Base-by-base conservation (phyloP, 2,113 vertebrate genomes). In the Columbina picui region DNA sequence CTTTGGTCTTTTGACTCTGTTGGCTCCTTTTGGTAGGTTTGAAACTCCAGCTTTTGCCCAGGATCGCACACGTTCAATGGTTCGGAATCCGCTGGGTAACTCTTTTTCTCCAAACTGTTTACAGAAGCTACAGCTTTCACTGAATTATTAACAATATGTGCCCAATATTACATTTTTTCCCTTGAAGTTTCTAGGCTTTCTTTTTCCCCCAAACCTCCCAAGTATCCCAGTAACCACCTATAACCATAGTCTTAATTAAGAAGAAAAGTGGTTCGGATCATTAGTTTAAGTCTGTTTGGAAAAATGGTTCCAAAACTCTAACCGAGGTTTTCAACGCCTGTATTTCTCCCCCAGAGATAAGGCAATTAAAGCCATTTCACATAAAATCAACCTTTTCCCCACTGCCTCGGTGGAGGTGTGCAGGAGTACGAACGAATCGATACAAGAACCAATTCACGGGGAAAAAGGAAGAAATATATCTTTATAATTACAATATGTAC, bases 301-400 rank as follows among this genome's bases (percentile, higher is more conserved):
- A 89, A 95, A 96, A 91, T 70, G 81, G 89, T 77, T 93, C 71
- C 45, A 82, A 95, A 96, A 92, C 92, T 89, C 49, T 94, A 96
- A 96, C 91, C 89, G 90, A 94, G 73, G 67, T 96, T 98, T 97
- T 90, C 96, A 96, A 93, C 83, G 90, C 83, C 91, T 95, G 45
- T 52, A 92, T 97, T 97, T 95, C 94, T 94, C 95, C 96, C 96
- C 94, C 90, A 77, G 93, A 95, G 91, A 96, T 95, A 96, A 97
- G 39, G 96, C 96, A 97, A 98, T 98, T 97, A 98, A 98, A 96
- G 87, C 77, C 80, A 49, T 97, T 97, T 97, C 94, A 84, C 63
- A 95, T 94, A 94, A 98, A 97, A 96, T 83, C 96, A 94, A 92
- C 94, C 91, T 96, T 95, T 85, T 90, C 91, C 96, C 87, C 94